Base-by-base conservation (phyloP, 2,113 vertebrate genomes). In the Alligator mississippiensis region DNA sequence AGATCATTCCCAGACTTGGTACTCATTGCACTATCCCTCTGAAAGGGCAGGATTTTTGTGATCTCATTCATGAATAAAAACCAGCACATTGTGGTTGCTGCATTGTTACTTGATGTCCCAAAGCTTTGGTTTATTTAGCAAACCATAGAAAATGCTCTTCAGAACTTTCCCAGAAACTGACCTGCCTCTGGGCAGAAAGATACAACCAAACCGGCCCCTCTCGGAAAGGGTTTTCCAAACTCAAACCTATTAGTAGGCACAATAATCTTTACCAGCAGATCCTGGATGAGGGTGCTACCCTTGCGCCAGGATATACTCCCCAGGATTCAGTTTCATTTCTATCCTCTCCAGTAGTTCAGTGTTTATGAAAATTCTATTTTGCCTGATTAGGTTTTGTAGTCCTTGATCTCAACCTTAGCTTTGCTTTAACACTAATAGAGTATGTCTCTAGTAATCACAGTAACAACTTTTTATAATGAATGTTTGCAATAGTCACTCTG, bases 401-500 rank as follows among this genome's bases (percentile, higher is more conserved):
- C 24, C 89, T 95, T 95, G 80, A 89, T 94, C 81, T 94, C 30
- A 78, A 38, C 79, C 88, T 91, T 88, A 59, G 47, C 57, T 55
- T 95, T 95, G 58, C 85, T 95, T 70, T 85, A 84, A 13, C 3
- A 2, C 19, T 27, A 72, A 72, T 22, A 72, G 30, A 38, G 18
- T 14, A 11, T 1, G 0, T 81, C 63, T 92, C 24, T 63, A 27
- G 88, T 80, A 60, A 92, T 83, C 57, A 54, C 72, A 82, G 30
- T 70, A 91, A 90, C 94, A 77, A 66, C 63, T 84, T n/a, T 47
- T 70, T 94, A 7, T 88, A 64, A 93, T 83, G 4, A n/a, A 70
- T 88, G 89, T n/a, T 81, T 87, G 58, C 28, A 30, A 88, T 90
- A 97, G 87, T 93, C 80, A 85, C 55, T 96, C 77, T 38, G 84